Evolutionary conservation across 2,797 vertebrate species (phyloP), one percentile per base, ranked within the genome.

Genomic region (Sebastes ruberrimus): DNA sequence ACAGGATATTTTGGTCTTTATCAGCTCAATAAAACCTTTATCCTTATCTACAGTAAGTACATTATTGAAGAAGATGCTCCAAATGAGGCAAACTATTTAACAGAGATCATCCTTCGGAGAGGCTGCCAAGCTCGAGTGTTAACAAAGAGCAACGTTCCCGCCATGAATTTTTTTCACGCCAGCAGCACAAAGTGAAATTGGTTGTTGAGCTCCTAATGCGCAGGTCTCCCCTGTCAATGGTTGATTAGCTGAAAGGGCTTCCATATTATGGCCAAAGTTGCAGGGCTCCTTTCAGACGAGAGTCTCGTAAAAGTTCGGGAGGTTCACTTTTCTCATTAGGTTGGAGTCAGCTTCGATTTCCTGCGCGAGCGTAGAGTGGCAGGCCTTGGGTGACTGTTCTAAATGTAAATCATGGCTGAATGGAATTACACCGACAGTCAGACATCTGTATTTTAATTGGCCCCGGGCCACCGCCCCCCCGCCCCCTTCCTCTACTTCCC

Each of bases 381-480:
- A 93, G 92, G 89, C 92, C 88, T 89, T 88, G 84, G 91, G 91
- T 93, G 88, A 89, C 94, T 91, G 91, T 89, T 95, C 92, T 91
- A 94, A 94, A 95, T 95, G 94, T 96, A 95, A 96, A 96, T 96
- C 94, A 93, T 86, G 94, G 94, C 93, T 94, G 94, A 95, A 95
- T 93, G 94, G 95, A 96, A 95, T 95, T 95, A 94, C 92, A 89
- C 89, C 91, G 90, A 95, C 90, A 94, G 89, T 92, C 93, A 89
- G 92, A 95, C 94, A 95, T 96, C 94, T 95, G 94, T 96, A 94
- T 96, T 96, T 96, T 94, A 94, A 95, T 95, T 95, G 95, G 95
- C 93, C 89, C 74, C 80, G 25, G 78, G 93, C 94, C 95, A 94
- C 82, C 7, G 25, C 62, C 74, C 66, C 59, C 55, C 57, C 30